Conservation (phyloP, 2,113 vertebrate genomes). For the Dermatemys mawii region DNA sequence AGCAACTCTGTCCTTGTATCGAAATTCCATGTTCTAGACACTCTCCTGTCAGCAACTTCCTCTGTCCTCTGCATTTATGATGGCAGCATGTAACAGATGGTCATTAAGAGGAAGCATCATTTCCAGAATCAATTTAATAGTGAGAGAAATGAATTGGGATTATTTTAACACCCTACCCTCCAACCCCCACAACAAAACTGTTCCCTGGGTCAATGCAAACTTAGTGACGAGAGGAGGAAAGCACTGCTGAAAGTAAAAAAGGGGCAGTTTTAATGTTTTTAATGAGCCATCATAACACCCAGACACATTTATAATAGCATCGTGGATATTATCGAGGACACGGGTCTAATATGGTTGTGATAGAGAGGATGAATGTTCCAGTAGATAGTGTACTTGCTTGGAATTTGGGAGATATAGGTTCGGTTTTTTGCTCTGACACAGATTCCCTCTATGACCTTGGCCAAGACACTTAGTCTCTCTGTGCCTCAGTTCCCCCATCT, state of each 20-base stretch:
- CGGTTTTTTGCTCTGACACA: background rate
- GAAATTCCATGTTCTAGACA: background rate
- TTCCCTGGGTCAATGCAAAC: background rate
- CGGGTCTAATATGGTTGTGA: background rate
- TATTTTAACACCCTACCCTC: background rate
- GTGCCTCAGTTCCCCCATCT: background rate
- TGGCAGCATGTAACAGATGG: background rate
- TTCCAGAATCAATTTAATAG: background rate
- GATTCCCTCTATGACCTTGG: background rate
- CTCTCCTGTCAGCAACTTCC: background rate
- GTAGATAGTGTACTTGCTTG: background rate
- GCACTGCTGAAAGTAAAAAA: background rate
- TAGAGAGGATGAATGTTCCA: background rate
- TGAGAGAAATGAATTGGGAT: background rate
- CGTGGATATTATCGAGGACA: background rate
- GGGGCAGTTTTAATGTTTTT: background rate
- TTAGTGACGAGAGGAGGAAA: background rate
- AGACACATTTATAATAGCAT: background rate
- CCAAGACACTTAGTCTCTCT: background rate
- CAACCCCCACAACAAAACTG: background rate
- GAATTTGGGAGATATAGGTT: background rate
- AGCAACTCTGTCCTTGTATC: background rate
- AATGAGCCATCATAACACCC: background rate
- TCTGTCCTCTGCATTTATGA: background rate
- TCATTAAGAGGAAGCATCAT: background rate